Evolutionary conservation across 2,113 vertebrate genomes (phyloP).

Genomic region (Hydropotes inermis): DNA sequence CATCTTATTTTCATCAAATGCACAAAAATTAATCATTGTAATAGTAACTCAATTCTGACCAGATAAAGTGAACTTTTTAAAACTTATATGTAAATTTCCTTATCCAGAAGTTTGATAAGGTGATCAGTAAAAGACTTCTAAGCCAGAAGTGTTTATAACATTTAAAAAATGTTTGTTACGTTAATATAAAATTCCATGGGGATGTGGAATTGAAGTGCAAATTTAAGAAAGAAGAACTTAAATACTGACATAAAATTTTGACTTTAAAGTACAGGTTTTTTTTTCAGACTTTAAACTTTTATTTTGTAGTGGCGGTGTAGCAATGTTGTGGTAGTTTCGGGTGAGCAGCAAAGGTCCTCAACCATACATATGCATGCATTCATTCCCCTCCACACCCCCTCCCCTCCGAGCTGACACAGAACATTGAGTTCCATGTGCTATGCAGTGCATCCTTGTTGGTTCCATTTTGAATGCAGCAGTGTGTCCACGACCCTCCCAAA

Average conservation of each 20-base stretch:
- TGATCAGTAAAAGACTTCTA: background rate
- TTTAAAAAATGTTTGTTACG: background rate
- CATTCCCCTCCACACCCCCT: background rate
- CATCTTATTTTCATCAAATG: background rate
- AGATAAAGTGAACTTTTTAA: background rate
- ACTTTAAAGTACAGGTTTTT: background rate
- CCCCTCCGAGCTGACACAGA: background rate
- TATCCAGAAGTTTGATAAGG: background rate
- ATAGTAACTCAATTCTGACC: background rate
- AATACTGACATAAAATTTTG: background rate
- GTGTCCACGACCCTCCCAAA: background rate
- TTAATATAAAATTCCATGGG: background rate
- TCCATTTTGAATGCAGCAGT: background rate
- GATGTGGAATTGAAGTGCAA: background rate
- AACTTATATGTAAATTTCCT: background rate
- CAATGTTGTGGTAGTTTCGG: background rate
- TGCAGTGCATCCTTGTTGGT: background rate
- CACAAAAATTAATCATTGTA: background rate
- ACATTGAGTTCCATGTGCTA: background rate
- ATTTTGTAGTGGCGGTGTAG: background rate
- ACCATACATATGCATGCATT: background rate
- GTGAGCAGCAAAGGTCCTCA: background rate
- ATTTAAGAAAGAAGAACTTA: background rate
- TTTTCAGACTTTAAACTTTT: background rate
- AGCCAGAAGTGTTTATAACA: background rate